These are phyloP conservation scores for Rhagophthalmus giganteus DNA, from an alignment of 2,888 invertebrate species.

Conservation along the genomic window DNA sequence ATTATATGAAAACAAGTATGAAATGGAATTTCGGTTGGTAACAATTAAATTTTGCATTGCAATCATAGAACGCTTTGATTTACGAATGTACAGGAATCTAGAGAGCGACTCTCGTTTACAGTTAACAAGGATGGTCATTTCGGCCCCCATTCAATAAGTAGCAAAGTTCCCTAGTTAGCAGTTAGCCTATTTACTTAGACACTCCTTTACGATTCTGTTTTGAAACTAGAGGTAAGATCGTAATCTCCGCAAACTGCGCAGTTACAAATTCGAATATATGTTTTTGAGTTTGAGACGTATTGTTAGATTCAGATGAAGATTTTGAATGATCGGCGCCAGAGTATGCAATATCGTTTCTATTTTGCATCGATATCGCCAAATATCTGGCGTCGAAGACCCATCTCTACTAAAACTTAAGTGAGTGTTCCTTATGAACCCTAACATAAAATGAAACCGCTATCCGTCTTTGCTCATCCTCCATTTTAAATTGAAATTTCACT, in stretches of 20 bases:
- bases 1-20: conserved; percentile 47
- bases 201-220: conserved; percentile 31
- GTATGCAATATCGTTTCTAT: no score
- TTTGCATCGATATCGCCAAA: conserved; percentile 1
- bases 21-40: conserved; percentile 45
- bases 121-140: conserved; percentile 49
- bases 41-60: conserved; percentile 46
- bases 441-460: conserved; percentile 45
- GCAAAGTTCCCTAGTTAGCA: conserved; percentile 53
- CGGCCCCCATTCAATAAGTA: conserved; percentile 52
- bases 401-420: conserved; percentile 30
- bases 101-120: conserved; percentile 32
- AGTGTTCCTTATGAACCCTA: conserved; percentile 38
- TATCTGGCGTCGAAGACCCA: conserved; percentile 2
- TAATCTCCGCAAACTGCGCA: conserved; percentile 12
- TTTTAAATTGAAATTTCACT: conserved; percentile 53
- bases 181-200: conserved; percentile 50
- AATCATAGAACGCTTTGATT: conserved; percentile 44
- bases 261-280: no score
- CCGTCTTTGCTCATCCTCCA: conserved; percentile 45
- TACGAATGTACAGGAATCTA: conserved; percentile 41
- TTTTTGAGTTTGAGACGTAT: no score
- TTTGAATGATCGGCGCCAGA: no score
- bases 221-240: conserved; percentile 26
- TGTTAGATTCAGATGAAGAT: no score